These are phyloP conservation scores for Lemur catta DNA, from an alignment of 2,797 vertebrate species.

Conservation along the genomic window DNA sequence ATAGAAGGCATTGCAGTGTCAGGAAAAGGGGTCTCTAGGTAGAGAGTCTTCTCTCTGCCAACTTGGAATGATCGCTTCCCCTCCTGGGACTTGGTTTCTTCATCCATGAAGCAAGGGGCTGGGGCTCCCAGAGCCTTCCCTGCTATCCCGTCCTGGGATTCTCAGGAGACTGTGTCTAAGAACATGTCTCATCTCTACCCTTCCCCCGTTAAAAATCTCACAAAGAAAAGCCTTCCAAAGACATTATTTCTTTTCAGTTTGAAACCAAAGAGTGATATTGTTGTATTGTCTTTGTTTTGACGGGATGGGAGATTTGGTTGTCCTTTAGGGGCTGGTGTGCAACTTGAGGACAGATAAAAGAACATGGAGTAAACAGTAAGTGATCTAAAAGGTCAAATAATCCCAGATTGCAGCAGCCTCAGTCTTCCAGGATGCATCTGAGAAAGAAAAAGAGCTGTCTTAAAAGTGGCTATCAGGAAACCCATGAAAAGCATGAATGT, in stretches of 20 bases:
- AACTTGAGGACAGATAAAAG: constrained; percentile 14
- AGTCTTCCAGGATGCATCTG: background rate
- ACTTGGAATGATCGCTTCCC: background rate
- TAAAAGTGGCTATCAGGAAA: background rate
- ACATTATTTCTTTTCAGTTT: background rate
- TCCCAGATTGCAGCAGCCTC: background rate
- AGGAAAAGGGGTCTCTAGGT: background rate
- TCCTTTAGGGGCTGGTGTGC: background rate
- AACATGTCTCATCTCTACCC: background rate
- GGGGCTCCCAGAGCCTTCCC: background rate
- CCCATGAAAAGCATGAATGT: background rate
- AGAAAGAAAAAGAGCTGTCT: background rate
- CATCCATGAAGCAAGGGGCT: background rate
- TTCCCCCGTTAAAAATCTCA: background rate
- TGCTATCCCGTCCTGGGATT: background rate
- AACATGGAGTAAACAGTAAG: background rate
- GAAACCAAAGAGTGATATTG: background rate
- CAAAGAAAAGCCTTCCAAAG: background rate
- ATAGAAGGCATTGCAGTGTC: background rate
- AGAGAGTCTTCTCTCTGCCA: background rate
- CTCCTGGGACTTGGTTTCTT: background rate
- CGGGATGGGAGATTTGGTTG: background rate
- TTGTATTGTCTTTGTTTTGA: background rate
- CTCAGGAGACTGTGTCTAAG: background rate
- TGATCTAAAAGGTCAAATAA: background rate